Conservation (phyloP, 2,888 invertebrate species). For the Pteria penguin region DNA sequence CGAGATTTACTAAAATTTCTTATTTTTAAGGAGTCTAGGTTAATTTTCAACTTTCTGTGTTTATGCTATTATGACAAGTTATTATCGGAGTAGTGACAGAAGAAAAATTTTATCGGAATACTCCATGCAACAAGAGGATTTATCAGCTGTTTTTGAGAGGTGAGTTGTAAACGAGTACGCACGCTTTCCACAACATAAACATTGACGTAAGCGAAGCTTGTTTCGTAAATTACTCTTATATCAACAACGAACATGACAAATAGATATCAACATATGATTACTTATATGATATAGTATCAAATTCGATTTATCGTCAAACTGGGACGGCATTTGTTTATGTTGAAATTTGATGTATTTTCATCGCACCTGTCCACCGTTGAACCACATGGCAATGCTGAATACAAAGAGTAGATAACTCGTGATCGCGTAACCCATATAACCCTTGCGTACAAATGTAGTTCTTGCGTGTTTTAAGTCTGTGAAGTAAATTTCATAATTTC, state of each 20-base stretch:
- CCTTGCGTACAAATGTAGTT: no score
- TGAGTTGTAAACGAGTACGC: constrained; percentile 74
- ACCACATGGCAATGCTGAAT: constrained; percentile 66
- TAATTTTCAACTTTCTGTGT: constrained; percentile 25
- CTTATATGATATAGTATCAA: neutral
- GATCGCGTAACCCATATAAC: neutral
- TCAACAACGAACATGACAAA: neutral
- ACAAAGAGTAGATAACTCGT: constrained; percentile 62
- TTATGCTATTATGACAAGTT: constrained; percentile 58
- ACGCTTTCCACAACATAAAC: constrained; percentile 73
- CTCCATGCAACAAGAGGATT: constrained; percentile 66
- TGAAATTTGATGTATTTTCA: constrained; percentile 35
- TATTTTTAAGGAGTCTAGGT: constrained; percentile 26
- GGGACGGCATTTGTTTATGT: neutral
- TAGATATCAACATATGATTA: neutral
- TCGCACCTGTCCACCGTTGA: constrained; percentile 12
- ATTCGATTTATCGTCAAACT: neutral
- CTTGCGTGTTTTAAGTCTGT: no score
- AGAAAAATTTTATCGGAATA: constrained; percentile 65
- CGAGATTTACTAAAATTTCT: constrained; percentile 43
- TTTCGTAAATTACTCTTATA: constrained; percentile 37
- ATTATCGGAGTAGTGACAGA: constrained; percentile 62
- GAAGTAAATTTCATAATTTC: no score
- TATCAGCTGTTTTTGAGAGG: constrained; percentile 69
- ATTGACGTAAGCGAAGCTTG: constrained; percentile 62